phyloP scores from a whole-genome alignment of 2,113 vertebrate genomes.

The Pseudorhombus dupliciocellatus region DNA sequence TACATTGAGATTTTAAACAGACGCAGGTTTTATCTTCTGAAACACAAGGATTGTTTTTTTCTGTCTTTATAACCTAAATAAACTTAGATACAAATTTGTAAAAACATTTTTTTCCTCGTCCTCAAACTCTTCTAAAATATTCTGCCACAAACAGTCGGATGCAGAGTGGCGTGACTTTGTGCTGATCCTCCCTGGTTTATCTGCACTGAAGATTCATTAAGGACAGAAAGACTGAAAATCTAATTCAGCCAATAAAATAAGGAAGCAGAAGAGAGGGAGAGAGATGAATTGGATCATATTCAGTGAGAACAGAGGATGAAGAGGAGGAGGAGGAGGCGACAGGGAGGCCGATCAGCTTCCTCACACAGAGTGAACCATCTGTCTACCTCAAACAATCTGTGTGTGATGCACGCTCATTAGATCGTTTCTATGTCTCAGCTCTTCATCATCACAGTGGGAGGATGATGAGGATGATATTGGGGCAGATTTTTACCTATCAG shows the following conservation, averaged over 20 bases:
- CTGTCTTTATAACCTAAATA: background rate
- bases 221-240: background rate
- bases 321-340: conserved; percentile 11
- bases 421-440: background rate
- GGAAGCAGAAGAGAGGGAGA: conserved; percentile 6
- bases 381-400: conserved; percentile 32
- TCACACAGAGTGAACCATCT: conserved; percentile 66
- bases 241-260: background rate
- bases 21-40: background rate
- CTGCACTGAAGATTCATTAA: too few species aligned
- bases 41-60: background rate
- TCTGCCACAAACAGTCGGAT: too few species aligned
- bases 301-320: conserved; percentile 8
- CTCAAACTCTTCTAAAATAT: too few species aligned
- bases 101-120: too few species aligned
- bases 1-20: background rate
- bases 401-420: conserved; percentile 2
- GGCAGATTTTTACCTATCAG: too few species aligned
- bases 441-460: background rate
- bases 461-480: background rate
- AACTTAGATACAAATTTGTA: too few species aligned
- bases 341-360: conserved; percentile 44
- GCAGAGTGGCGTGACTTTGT: too few species aligned
- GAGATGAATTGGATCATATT: background rate
- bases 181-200: too few species aligned